A percentile compares a stretch with the other conserved stretches of the same genome.
Conservation (phyloP, 2,797 vertebrate species). For the Sebastes trivittatus region DNA sequence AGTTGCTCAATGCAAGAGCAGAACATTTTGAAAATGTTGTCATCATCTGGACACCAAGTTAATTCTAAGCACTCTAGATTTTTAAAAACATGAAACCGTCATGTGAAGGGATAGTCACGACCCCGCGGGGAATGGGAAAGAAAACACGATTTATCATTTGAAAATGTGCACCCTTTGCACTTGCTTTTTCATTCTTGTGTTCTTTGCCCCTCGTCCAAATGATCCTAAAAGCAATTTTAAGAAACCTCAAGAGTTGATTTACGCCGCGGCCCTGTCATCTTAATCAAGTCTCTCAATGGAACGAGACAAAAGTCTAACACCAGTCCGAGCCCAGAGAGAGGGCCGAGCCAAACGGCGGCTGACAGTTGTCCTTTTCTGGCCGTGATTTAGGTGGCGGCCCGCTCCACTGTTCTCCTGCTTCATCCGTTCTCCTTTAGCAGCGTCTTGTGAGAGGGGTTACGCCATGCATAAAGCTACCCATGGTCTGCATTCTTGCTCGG, state of each 20-base stretch:
- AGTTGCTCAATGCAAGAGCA: not conserved
- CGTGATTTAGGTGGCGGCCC: constrained; percentile 95
- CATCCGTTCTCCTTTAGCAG: constrained; percentile 89
- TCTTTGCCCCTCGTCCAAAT: constrained; percentile 72
- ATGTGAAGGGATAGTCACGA: constrained; percentile 57
- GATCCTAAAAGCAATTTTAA: constrained; percentile 87
- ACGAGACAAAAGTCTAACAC: constrained; percentile 91
- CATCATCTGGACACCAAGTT: constrained; percentile 7
- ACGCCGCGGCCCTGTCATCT: constrained; percentile 87
- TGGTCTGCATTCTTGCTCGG: constrained; percentile 88
- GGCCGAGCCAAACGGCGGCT: constrained; percentile 91
- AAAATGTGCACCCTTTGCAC: constrained; percentile 80
- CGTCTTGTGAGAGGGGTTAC: constrained; percentile 89
- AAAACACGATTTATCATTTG: constrained; percentile 80
- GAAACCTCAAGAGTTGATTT: constrained; percentile 95
- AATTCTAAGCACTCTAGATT: constrained; percentile 26
- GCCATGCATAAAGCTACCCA: constrained; percentile 87
- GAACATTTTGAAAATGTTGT: not conserved
- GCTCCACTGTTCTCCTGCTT: constrained; percentile 86
- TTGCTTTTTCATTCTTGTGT: constrained; percentile 77
- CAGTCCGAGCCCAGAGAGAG: constrained; percentile 87
- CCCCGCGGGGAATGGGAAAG: constrained; percentile 71
- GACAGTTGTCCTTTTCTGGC: constrained; percentile 93
- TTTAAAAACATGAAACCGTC: constrained; percentile 62
- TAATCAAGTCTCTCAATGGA: constrained; percentile 96